Conservation (phyloP, 2,888 invertebrate species). For the Poecilobothrus nobilitatus region DNA sequence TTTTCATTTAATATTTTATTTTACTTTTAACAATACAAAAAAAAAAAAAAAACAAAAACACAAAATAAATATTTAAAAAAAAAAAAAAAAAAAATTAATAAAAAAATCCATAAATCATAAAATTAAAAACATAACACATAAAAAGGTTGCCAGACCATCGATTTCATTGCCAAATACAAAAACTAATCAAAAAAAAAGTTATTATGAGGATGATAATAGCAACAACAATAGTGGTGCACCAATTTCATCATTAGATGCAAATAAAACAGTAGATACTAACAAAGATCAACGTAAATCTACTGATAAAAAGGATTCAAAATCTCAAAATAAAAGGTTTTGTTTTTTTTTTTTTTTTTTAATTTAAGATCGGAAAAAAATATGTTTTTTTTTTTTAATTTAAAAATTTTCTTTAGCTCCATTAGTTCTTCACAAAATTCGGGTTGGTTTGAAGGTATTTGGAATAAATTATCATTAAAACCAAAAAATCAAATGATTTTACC, state of each 20-base stretch:
- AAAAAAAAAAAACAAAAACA: not conserved
- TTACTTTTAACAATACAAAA: not conserved
- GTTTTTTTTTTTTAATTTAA: not conserved
- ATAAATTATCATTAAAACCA: slow-evolving; percentile 69
- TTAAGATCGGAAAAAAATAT: not conserved
- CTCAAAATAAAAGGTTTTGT: slow-evolving; percentile 16
- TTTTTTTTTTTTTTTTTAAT: not conserved
- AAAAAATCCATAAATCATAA: not conserved
- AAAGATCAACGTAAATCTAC: slow-evolving; percentile 8
- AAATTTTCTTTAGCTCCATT: not conserved
- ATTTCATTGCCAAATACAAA: slow-evolving; percentile 52
- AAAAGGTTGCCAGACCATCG: slow-evolving; percentile 39
- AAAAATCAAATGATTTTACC: slow-evolving; percentile 95
- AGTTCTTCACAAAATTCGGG: slow-evolving; percentile 43
- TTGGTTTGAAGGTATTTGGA: slow-evolving; percentile 84
- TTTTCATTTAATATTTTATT: not conserved
- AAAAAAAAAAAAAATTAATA: not conserved
- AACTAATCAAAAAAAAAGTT: slow-evolving; percentile 34
- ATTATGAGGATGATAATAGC: slow-evolving; percentile 28
- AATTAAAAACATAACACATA: not conserved
- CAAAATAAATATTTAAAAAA: not conserved
- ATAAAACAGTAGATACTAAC: slow-evolving; percentile 9
- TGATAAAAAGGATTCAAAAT: slow-evolving; percentile 14
- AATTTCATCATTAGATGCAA: slow-evolving; percentile 13
- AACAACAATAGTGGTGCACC: slow-evolving; percentile 23